These are phyloP conservation scores for Leucophora obtusa DNA, from an alignment of 2,888 invertebrate species.

Conservation along the genomic window DNA sequence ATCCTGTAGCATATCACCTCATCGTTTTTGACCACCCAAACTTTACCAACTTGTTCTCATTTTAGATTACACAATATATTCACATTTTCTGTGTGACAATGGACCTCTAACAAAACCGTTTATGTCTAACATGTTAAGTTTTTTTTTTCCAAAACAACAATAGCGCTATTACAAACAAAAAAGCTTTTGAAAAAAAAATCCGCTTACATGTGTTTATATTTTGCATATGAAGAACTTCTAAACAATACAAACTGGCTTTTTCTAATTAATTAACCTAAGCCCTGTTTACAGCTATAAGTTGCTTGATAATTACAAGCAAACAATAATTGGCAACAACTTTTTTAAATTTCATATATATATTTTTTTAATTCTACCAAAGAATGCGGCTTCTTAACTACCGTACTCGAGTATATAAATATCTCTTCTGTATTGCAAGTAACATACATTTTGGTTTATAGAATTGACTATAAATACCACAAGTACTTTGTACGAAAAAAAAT, in stretches of 20 bases:
- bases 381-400: constrained; percentile 8
- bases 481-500: neutral
- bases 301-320: constrained; percentile 20
- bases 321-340: constrained; percentile 29
- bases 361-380: neutral
- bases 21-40: neutral
- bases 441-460: constrained; percentile 9
- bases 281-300: neutral
- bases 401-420: constrained; percentile 3
- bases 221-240: constrained; percentile 5
- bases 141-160: constrained; percentile 13
- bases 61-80: neutral
- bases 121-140: constrained; percentile 1
- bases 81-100: constrained; percentile 14
- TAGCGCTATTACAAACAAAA: neutral
- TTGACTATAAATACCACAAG: neutral
- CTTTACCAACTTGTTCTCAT: neutral
- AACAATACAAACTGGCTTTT: neutral
- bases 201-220: neutral
- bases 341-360: neutral
- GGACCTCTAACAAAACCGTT: constrained; percentile 25
- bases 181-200: neutral
- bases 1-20: no score
- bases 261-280: constrained; percentile 31
- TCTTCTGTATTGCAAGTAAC: constrained; percentile 19